Evolutionary conservation across 1,140 invertebrate genomes (phyloP), one percentile per base, ranked within the genome.

Genomic region (Leucophenga varia): DNA sequence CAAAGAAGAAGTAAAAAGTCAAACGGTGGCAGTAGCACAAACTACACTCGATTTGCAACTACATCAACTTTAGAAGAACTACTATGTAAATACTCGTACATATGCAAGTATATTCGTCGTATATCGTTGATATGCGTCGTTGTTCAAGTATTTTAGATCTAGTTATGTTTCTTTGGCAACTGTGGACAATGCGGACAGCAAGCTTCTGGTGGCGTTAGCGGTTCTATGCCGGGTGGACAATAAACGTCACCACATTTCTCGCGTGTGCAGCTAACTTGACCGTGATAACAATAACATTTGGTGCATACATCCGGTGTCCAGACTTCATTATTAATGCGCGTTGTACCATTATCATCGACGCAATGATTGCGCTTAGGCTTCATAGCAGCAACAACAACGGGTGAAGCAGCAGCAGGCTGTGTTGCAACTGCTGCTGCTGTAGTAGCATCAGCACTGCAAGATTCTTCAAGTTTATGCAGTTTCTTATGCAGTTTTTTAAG

Each of bases 261-360:
- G 17, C 31, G 53, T 30, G 47, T 67, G 41, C 54, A 67, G 16
- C 50, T 59, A 12, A 61, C 49, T 35, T 59, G 54, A 19, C 36
- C 49, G 20, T 46, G 49, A 25, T 74, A 56, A 57, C 80, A 81
- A 47, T 64, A 49, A 57, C 80, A 81, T 20, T 59, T 59, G 31
- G 75, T 79, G 44, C 80, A 82, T 13, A 59, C 57, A 47, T 80
- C 74, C 35, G 61, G 57, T 13, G 64, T 58, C 79, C 80, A 81
- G 17, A 58, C 50, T 40, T 79, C 74, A 39, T 74, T 73, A 51
- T 77, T 67, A 34, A 61, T 59, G 36, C 76, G 59, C 25, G 54
- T 58, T 25, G 49, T 57, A 21, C 73, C 74, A 17, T 57, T 54
- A 14, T 55, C 40, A 47, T 79, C 78, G 19, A 61, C 44, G 59